phyloP scores from a whole-genome alignment of 2,113 vertebrate genomes.

The Columba livia region DNA sequence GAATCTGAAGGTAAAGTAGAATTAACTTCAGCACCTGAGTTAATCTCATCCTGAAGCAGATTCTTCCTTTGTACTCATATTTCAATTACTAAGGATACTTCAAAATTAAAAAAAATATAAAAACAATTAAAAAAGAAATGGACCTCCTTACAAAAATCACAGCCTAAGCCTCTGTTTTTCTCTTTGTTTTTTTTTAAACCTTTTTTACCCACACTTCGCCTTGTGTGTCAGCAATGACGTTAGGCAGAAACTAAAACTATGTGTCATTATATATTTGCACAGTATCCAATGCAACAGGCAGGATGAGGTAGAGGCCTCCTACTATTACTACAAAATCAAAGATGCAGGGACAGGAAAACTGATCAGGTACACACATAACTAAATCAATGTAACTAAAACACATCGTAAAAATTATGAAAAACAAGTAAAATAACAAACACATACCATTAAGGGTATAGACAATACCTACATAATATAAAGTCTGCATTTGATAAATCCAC shows the following conservation, averaged over 20 bases:
- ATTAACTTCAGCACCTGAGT: background rate
- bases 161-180: background rate
- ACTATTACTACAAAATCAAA: background rate
- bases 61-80: background rate
- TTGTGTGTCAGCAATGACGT: background rate
- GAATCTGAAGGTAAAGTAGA: background rate
- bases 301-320: background rate
- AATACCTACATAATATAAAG: background rate
- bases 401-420: background rate
- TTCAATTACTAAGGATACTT: background rate
- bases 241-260: background rate
- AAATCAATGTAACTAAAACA: background rate
- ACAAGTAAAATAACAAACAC: background rate
- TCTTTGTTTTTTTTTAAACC: background rate
- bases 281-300: background rate
- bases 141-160: background rate
- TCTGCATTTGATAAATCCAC: background rate
- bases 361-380: background rate
- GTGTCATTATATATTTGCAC: background rate
- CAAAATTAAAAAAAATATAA: background rate
- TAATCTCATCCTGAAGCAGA: background rate
- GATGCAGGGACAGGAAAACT: background rate
- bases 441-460: background rate
- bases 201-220: background rate
- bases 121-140: background rate